These are phyloP conservation scores for Harpalus rubripes DNA, from an alignment of 2,888 invertebrate species.

Conservation along the genomic window DNA sequence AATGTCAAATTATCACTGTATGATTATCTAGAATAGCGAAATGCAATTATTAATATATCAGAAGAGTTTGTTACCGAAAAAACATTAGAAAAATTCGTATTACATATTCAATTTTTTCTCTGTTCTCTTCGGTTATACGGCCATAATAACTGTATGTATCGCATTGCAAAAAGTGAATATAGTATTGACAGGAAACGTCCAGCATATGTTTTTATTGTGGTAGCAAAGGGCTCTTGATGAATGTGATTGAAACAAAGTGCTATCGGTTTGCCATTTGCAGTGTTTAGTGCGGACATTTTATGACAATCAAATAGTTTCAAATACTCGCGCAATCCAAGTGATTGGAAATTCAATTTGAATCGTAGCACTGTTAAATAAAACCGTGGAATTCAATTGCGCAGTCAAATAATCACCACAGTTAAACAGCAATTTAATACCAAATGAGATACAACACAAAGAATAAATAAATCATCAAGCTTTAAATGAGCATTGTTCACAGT, in stretches of 20 bases:
- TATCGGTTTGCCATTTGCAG: conserved; percentile 20
- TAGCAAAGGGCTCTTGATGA: conserved; percentile 17
- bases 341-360: neutral
- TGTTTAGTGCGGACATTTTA: conserved; percentile 6
- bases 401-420: neutral
- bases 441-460: neutral
- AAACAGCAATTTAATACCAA: neutral
- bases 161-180: no score
- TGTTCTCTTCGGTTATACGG: no score
- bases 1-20: no score
- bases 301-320: conserved; percentile 25
- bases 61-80: no score
- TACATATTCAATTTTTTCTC: no score
- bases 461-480: neutral
- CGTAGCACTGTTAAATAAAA: neutral
- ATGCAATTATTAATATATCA: no score
- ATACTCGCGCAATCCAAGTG: neutral
- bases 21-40: no score
- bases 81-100: no score
- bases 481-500: no score
- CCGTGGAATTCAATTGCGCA: neutral
- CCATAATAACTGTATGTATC: no score
- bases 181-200: no score
- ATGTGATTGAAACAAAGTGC: conserved; percentile 30
- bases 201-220: conserved; percentile 19